Evolutionary conservation across 2,888 invertebrate genomes (phyloP).

Genomic region (Drosophila borborema): DNA sequence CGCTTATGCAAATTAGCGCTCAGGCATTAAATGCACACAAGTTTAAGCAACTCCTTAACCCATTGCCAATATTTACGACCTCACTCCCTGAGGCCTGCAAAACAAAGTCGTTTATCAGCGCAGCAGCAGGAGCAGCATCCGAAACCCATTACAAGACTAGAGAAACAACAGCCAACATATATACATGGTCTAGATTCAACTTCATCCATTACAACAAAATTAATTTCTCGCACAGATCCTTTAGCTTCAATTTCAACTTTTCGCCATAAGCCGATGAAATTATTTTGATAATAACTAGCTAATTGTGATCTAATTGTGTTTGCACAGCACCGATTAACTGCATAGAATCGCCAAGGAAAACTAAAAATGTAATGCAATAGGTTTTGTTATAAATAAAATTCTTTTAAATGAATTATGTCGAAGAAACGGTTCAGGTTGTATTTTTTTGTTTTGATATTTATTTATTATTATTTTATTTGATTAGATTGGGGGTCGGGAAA

Average conservation of each 20-base stretch:
- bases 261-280: background rate
- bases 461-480: too few relatives aligned
- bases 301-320: background rate
- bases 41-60: constrained; percentile 5
- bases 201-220: background rate
- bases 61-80: constrained; percentile 40
- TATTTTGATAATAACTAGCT: background rate
- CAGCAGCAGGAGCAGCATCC: background rate
- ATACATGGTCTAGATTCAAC: background rate
- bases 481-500: too few relatives aligned
- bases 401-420: too few relatives aligned
- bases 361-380: too few relatives aligned
- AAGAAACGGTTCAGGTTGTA: too few relatives aligned
- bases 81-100: constrained; percentile 18
- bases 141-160: background rate
- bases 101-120: constrained; percentile 39
- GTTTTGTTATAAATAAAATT: too few relatives aligned
- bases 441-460: too few relatives aligned
- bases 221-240: background rate
- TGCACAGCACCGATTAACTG: too few relatives aligned
- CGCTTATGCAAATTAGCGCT: constrained; percentile 66
- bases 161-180: background rate
- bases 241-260: background rate
- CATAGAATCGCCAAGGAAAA: too few relatives aligned
- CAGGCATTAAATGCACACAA: constrained; percentile 67